Evolutionary conservation across 2,113 vertebrate species (phyloP).

Genomic region (Oreochromis spilurus): DNA sequence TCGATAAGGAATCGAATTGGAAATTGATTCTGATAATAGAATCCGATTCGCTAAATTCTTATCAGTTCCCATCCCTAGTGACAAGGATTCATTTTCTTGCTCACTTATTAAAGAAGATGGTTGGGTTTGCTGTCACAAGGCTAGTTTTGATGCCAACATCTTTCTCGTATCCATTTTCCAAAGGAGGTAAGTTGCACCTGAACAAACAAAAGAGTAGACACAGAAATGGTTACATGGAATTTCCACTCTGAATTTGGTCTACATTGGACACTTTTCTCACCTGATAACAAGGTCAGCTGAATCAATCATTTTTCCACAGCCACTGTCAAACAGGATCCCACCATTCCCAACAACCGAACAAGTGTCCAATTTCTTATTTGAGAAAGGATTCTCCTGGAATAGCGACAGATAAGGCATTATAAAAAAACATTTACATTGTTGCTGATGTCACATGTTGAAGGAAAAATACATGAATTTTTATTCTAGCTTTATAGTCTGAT

Average conservation of each 20-base stretch:
- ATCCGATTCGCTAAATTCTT: no score
- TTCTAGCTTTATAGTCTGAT: neutral
- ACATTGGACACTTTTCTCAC: no score
- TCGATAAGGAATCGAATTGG: no score
- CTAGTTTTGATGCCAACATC: constrained; percentile 88
- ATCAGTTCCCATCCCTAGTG: no score
- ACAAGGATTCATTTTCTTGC: constrained; percentile 21
- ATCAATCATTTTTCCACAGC: no score
- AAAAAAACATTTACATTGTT: neutral
- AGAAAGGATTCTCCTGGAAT: constrained; percentile 60
- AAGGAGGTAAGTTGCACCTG: constrained; percentile 93
- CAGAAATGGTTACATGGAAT: neutral
- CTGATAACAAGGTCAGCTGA: neutral
- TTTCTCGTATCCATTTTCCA: constrained; percentile 69
- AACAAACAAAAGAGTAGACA: neutral
- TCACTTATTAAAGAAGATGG: constrained; percentile 87
- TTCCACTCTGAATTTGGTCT: no score
- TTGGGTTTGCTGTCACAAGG: constrained; percentile 91
- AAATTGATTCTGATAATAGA: no score
- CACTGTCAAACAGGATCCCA: no score
- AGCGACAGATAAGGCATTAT: neutral
- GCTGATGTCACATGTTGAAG: neutral
- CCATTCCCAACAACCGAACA: constrained; percentile 21
- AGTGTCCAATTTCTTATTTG: constrained; percentile 49
- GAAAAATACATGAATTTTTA: neutral